Base-by-base conservation (phyloP, 2,113 vertebrate species). In the Polyodon spathula region DNA sequence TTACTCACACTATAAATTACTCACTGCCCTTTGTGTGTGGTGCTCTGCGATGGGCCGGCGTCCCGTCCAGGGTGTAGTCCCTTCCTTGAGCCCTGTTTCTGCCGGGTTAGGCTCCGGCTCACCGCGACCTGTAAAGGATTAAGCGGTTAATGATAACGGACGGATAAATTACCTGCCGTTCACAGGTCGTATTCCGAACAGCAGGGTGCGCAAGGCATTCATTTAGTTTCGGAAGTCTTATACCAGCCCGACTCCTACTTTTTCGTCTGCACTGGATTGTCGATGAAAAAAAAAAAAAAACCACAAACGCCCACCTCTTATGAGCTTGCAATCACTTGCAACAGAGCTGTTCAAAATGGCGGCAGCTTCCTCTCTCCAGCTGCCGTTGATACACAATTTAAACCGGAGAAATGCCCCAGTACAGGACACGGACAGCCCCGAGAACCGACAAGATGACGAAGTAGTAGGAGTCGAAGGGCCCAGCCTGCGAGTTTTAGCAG, bases 351-450 rank as follows among this genome's bases (percentile, higher is more conserved):
- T 78, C 81, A 84, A 86, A 80, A 87, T 87, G 83, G 85, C 86
- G 85, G 83, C 87, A 81, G 81, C 83, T 70, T 81, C 83, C 66
- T 86, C 84, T 75, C 76, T 87, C 75, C 85, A 79, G 86, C 84
- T 85, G 86, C 86, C 79, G 63, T 80, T 55, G 66, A 73, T 82
- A 67, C 83, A 78, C 76, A 70, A 75, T 44, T 61, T 78, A 12
- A 71, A 67, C 71, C 78, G 71, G 73, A 77, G 81, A 54, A 81
- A 81, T 61, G 68, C 80, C 62, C 74, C 80, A 70, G 76, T 69
- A 56, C 70, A 73, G 71, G 74, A 81, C 72, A 70, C 66, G 65
- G 83, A 78, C 69, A 80, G 81, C 64, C 73, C 79, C 50, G 69
- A 72, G 65, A 79, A 63, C 75, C 80, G 78, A 46, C 70, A 70